Evolutionary conservation across 2,797 vertebrate species (phyloP), one percentile per base, ranked within the genome.

Genomic region (Pteropus rufus): DNA sequence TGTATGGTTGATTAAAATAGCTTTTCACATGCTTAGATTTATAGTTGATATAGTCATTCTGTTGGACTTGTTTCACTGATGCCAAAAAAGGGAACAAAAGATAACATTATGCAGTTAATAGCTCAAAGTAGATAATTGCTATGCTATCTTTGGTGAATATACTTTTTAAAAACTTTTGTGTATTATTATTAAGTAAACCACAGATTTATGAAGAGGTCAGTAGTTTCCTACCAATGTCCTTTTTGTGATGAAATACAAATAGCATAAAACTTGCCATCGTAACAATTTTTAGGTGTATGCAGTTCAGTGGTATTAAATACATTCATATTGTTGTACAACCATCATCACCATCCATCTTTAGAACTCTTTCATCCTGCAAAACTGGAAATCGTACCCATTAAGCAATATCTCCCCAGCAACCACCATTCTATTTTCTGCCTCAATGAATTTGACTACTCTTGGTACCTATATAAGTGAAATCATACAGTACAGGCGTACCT

Each of bases 1-100:
- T 93, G 26, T 87, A 46, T 91, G 62, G 21, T 56, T 91, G 60
- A 89, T 90, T 91, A 49, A 93, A 96, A 91, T 73, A 77, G 31
- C n/a, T 91, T 70, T 65, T 39, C 58, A 24, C 44, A 10, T 29
- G 18, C 24, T 81, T 75, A 83, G n/a, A 67, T 89, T 83, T 92
- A 58, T 23, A 72, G 54, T 44, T 80, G 72, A 23, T 52, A 9
- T 11, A 21, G 36, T 73, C 23, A 65, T 65, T 92, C 34, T 58
- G 19, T 83, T 91, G 89, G 10, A 77, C n/a, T 91, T 75, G 91
- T 82, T 93, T 73, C 11, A 69, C 49, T 26, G 54, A 41, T 79
- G 34, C 58, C 46, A 19, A 80, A 85, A 83, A 79, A 39, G 58
- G 60, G n/a, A 36, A 19, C 39, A 86, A 24, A 49, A 54, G 44